Conservation (phyloP, 2,888 invertebrate genomes). For the Timema cristinae region DNA sequence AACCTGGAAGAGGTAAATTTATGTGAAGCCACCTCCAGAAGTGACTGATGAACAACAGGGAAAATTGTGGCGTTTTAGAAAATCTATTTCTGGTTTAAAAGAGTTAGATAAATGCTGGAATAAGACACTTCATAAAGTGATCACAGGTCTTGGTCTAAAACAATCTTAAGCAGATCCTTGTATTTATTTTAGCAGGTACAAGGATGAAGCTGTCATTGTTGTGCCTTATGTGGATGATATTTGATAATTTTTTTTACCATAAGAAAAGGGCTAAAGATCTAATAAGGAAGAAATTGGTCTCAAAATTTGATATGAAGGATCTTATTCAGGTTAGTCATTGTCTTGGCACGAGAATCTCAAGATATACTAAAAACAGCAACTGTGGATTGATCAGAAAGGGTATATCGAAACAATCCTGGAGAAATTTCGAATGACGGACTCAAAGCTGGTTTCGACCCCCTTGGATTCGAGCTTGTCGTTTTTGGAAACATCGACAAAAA, state of each 20-base stretch:
- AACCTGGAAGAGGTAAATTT: neutral
- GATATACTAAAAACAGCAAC: too few species aligned
- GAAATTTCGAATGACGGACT: too few species aligned
- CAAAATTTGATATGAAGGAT: neutral
- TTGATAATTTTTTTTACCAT: too few species aligned
- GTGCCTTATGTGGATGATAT: neutral
- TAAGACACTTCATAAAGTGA: neutral
- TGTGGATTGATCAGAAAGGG: too few species aligned
- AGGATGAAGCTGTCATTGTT: neutral
- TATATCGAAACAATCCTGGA: too few species aligned
- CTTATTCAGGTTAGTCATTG: neutral
- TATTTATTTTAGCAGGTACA: neutral
- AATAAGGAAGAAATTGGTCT: too few species aligned
- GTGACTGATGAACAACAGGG: neutral
- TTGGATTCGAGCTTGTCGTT: too few species aligned
- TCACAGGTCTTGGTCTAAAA: neutral
- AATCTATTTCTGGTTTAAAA: neutral
- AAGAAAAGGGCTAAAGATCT: too few species aligned
- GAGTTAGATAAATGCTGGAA: neutral
- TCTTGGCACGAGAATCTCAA: neutral
- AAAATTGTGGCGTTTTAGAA: neutral
- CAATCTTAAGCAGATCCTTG: conserved; percentile 1
- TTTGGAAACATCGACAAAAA: too few species aligned
- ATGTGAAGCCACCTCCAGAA: neutral
- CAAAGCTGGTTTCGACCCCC: too few species aligned